Conservation (phyloP, 2,797 vertebrate genomes). For the Naso thynnoides region DNA sequence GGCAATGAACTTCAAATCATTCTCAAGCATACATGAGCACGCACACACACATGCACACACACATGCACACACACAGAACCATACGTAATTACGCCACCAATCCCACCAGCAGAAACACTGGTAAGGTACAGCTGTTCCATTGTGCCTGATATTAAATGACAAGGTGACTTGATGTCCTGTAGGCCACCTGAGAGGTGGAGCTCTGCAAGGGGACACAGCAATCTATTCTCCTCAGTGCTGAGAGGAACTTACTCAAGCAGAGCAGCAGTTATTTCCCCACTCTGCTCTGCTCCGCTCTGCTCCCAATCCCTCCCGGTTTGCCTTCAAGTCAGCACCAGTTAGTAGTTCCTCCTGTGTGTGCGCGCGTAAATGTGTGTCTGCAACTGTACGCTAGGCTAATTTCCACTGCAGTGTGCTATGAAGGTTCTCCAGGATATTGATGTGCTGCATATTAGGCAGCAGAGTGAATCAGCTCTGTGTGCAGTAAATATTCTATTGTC, state of each 20-base stretch:
- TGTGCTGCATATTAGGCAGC: conserved; percentile 75
- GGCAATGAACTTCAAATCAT: conserved; percentile 63
- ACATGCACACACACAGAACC: conserved; percentile 20
- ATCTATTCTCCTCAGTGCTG: conserved; percentile 74
- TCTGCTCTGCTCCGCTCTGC: conserved; percentile 54
- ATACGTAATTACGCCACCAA: conserved; percentile 55
- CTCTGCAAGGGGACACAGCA: conserved; percentile 60
- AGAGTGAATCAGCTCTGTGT: conserved; percentile 70
- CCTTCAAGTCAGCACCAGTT: conserved; percentile 77
- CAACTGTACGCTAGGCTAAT: conserved; percentile 61
- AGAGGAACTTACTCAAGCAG: conserved; percentile 76
- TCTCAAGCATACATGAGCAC: conserved; percentile 55
- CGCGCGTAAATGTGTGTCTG: conserved; percentile 31
- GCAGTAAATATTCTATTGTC: conserved; percentile 84
- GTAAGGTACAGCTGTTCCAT: conserved; percentile 75
- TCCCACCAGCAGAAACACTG: conserved; percentile 61
- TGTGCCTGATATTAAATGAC: conserved; percentile 79
- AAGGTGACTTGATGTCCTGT: conserved; percentile 80
- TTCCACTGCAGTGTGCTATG: conserved; percentile 71
- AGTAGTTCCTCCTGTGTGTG: conserved; percentile 52
- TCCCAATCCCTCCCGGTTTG: conserved; percentile 66
- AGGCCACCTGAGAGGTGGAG: conserved; percentile 78
- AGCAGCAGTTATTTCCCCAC: conserved; percentile 75
- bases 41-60: conserved; percentile 28
- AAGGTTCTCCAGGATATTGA: conserved; percentile 79